Evolutionary conservation across 2,113 vertebrate genomes (phyloP).

Genomic region (Mormoops blainvillei): DNA sequence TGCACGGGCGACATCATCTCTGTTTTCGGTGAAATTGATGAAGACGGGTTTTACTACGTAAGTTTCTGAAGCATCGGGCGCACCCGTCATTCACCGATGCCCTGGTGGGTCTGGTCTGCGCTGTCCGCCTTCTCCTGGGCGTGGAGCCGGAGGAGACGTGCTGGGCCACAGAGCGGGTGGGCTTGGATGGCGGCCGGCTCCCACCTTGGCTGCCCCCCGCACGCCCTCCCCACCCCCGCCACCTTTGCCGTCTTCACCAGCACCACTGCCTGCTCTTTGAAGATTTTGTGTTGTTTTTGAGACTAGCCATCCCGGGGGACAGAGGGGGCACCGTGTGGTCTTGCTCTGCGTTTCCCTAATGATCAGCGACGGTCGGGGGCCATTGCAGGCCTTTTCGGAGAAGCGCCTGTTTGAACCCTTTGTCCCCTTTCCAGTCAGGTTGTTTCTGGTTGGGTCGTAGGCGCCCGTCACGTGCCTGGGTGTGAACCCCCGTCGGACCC

Average conservation of each 20-base stretch:
- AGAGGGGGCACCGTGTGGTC: background rate
- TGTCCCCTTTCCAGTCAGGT: background rate
- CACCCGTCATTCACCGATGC: too few species aligned
- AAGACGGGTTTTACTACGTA: constrained; percentile 98
- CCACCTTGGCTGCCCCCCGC: background rate
- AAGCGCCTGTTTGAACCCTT: background rate
- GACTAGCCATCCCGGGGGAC: background rate
- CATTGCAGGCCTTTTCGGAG: background rate
- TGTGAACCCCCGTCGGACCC: too few species aligned
- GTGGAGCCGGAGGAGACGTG: rapidly evolving
- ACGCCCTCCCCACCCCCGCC: too few species aligned
- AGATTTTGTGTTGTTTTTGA: background rate
- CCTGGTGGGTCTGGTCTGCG: rapidly evolving
- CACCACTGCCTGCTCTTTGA: rapidly evolving
- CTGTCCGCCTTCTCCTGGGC: rapidly evolving
- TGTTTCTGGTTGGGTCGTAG: background rate
- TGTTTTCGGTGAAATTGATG: constrained; percentile 96
- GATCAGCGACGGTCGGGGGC: too few species aligned
- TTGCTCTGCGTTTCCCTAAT: background rate
- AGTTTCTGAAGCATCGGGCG: constrained; percentile 76
- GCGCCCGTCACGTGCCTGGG: background rate
- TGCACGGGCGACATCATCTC: constrained; percentile 96
- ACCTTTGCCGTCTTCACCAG: rapidly evolving
- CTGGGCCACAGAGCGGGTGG: background rate
- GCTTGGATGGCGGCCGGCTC: background rate